Evolutionary conservation across 1,140 invertebrate genomes (phyloP).

Genomic region (Drosophila saltans): DNA sequence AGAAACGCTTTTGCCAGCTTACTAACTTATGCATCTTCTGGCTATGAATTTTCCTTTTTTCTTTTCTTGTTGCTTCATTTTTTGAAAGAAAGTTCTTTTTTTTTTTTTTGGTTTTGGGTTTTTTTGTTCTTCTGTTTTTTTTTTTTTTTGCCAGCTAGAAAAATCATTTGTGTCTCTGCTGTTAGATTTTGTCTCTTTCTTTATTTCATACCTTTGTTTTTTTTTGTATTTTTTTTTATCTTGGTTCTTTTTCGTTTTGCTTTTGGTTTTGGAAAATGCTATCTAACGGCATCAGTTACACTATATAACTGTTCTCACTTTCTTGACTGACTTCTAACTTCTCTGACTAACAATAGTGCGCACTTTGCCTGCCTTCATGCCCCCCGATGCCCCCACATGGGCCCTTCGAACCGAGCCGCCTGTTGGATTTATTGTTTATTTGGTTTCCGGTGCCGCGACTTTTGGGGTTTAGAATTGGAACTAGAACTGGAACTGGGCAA

Average conservation of each 20-base stretch:
- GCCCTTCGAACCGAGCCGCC: slow-evolving; percentile 14
- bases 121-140: slow-evolving; percentile 27
- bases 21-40: background rate
- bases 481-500: slow-evolving; percentile 37
- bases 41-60: slow-evolving; percentile 12
- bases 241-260: slow-evolving; percentile 13
- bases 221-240: slow-evolving; percentile 19
- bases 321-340: slow-evolving; percentile 69
- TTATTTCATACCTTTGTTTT: slow-evolving; percentile 40
- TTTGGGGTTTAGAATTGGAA: slow-evolving; percentile 32
- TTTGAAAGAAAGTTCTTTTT: slow-evolving; percentile 58
- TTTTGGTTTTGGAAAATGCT: slow-evolving; percentile 59
- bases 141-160: slow-evolving; percentile 16
- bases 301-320: slow-evolving; percentile 82
- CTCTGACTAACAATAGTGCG: slow-evolving; percentile 41
- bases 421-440: slow-evolving; percentile 45
- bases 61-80: slow-evolving; percentile 46
- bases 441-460: slow-evolving; percentile 69
- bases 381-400: slow-evolving; percentile 16
- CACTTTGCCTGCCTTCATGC: slow-evolving; percentile 31
- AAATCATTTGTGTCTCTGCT: slow-evolving; percentile 1
- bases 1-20: background rate
- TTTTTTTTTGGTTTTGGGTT: slow-evolving; percentile 37
- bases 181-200: background rate
- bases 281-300: slow-evolving; percentile 82